Conservation (phyloP, 2,888 invertebrate genomes). For the Physocephala rufipes region DNA sequence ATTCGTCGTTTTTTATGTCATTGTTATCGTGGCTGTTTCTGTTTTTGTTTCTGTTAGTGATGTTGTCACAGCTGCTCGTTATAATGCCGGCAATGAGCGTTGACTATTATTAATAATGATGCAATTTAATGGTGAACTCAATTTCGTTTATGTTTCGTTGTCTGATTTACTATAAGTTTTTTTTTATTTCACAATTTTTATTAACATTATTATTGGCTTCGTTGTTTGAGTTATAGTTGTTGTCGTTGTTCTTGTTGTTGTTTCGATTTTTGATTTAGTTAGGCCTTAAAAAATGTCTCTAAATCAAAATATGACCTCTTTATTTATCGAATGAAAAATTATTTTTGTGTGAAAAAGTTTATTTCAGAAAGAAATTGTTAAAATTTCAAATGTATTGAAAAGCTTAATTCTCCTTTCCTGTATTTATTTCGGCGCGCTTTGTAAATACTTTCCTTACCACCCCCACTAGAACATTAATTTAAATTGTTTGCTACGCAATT, state of each 20-base stretch:
- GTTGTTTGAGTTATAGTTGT: slow-evolving; percentile 19
- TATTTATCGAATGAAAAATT: too few relatives aligned
- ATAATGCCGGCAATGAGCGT: not conserved
- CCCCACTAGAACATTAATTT: too few relatives aligned
- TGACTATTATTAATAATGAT: slow-evolving; percentile 28
- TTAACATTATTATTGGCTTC: not conserved
- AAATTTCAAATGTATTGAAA: too few relatives aligned
- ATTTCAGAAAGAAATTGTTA: too few relatives aligned
- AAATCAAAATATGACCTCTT: too few relatives aligned
- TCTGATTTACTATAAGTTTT: slow-evolving; percentile 27
- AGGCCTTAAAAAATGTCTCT: too few relatives aligned
- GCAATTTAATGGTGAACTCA: slow-evolving; percentile 32
- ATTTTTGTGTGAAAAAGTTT: too few relatives aligned
- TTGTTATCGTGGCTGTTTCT: not conserved
- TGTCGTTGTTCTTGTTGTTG: slow-evolving; percentile 14
- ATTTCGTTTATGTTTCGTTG: slow-evolving; percentile 19
- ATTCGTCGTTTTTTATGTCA: not conserved
- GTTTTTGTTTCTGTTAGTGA: slow-evolving; percentile 19
- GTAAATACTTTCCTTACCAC: too few relatives aligned
- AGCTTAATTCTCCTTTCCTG: too few relatives aligned
- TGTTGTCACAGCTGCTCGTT: slow-evolving; percentile 3
- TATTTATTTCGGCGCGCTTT: too few relatives aligned
- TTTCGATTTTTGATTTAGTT: slow-evolving; percentile 17
- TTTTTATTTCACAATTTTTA: slow-evolving; percentile 14
- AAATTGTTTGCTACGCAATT: too few relatives aligned